Evolutionary conservation across 2,113 vertebrate genomes (phyloP).

Genomic region (Nothoprocta pentlandii): DNA sequence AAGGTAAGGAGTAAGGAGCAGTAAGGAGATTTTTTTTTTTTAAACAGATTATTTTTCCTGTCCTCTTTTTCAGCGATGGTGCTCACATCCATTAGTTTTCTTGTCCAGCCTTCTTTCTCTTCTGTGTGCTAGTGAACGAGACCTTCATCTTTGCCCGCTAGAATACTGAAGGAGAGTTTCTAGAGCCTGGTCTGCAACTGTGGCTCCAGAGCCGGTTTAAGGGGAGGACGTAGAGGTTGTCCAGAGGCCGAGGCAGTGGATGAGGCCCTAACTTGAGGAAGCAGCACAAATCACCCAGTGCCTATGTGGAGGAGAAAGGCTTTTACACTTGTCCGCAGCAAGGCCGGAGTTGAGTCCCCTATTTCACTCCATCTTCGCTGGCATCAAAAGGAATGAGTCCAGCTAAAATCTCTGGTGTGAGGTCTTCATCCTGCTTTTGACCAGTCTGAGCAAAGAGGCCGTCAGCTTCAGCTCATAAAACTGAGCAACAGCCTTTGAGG

Average conservation of each 20-base stretch:
- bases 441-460: background rate
- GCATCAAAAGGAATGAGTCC: background rate
- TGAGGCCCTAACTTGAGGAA: background rate
- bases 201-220: background rate
- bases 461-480: background rate
- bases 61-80: background rate
- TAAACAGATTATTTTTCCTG: background rate
- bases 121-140: background rate
- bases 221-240: background rate
- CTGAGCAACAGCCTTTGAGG: background rate
- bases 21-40: background rate
- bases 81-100: background rate
- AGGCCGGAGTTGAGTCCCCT: background rate
- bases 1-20: background rate
- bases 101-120: background rate
- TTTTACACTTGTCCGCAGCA: background rate
- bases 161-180: background rate
- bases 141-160: background rate
- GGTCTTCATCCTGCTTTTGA: background rate
- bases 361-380: background rate
- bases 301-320: rapidly evolving
- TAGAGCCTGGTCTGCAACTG: background rate
- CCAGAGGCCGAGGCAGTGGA: background rate
- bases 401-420: background rate
- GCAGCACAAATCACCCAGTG: background rate